Base-by-base conservation (phyloP, 2,888 invertebrate species). In the Tridacna gigas region DNA sequence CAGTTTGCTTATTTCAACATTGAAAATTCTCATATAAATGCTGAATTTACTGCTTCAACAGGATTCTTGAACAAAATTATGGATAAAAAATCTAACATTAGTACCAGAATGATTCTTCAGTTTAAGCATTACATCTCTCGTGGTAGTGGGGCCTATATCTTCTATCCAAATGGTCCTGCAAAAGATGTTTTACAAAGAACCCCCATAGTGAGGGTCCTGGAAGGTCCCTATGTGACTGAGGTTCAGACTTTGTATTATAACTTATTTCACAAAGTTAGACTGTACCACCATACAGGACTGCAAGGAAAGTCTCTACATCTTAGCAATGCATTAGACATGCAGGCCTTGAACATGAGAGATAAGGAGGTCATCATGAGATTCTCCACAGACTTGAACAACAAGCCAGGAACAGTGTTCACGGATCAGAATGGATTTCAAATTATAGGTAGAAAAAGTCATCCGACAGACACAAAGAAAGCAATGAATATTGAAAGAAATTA, bases 101-200 rank as follows among this genome's bases (percentile, higher is more conserved):
- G 96, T 37, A 97, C 97, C 18, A 82, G 89, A 66, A 80, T 83
- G 74, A 80, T 91, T 7, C 63, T 95, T 18, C 88, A 91, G 47
- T 98, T 98, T 92, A 97, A 97, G 0, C 97, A 98, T 0, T 99
- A 99, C 93, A 96, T 97, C 61, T 98, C 98, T 82, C 89, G 91
- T 76, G 93, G 93, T 20, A 94, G 94, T 89, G 94, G 94, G 12
- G 94, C 94, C 9, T 94, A 94, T 80, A 87, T 94, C 56, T 94
- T 94, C 83, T 89, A 86, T 47, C 94, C 94, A 0, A 85, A 80
- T n/a, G 91, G 93, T 12, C 90, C 91, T 12, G 93, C 94, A 9
- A 80, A 79, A 22, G 81, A 88, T 28, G 79, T 91, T 18, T 76
- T 86, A 56, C 87, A 88, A 48, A 88, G 83, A 37, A 82, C 80